Percentiles rank a stretch among this genome's conserved stretches.
These are phyloP conservation scores for Colossoma macropomum DNA, from an alignment of 2,113 vertebrate genomes.

Conservation along the genomic window DNA sequence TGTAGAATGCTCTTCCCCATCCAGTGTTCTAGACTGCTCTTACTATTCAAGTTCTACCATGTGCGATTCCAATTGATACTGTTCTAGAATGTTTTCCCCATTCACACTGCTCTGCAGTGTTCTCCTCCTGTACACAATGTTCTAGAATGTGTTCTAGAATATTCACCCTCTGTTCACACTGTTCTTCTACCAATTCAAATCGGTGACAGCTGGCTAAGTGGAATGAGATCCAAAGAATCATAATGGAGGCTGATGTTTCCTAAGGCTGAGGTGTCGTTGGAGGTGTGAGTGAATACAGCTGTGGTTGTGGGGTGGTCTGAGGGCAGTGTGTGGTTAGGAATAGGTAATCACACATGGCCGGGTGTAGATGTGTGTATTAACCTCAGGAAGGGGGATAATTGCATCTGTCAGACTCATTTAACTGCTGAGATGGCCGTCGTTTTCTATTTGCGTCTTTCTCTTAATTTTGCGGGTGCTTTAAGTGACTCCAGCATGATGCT, in stretches of 20 bases:
- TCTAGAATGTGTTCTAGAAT: no score
- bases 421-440: constrained; percentile 66
- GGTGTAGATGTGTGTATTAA: constrained; percentile 74
- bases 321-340: constrained; percentile 53
- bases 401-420: constrained; percentile 76
- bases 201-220: neutral
- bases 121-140: no score
- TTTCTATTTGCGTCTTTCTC: constrained; percentile 65
- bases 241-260: neutral
- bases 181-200: no score
- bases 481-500: constrained; percentile 38
- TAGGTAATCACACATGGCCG: constrained; percentile 63
- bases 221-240: neutral
- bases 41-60: no score
- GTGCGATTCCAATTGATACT: no score
- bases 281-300: constrained; percentile 26
- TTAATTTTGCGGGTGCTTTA: constrained; percentile 53
- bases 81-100: no score
- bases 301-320: constrained; percentile 23
- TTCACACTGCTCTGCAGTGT: no score
- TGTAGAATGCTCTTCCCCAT: no score
- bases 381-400: constrained; percentile 72
- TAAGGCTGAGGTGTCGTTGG: constrained; percentile 6
- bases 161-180: no score
- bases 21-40: no score